Base-by-base conservation (phyloP, 2,113 vertebrate genomes). In the Brachypteracias leptosomus region DNA sequence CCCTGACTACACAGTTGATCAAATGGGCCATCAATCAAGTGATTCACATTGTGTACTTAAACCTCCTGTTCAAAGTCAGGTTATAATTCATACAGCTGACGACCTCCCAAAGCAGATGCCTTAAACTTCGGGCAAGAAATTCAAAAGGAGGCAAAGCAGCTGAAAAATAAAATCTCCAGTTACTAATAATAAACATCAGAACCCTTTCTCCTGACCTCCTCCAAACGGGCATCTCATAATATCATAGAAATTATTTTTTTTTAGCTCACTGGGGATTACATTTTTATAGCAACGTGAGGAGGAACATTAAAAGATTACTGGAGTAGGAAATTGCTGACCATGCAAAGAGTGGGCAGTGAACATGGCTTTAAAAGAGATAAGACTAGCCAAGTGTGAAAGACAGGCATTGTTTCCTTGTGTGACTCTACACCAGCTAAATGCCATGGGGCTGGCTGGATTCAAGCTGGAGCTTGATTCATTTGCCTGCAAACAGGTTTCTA, bases 41-140 rank as follows among this genome's bases (percentile, higher is more conserved):
- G 75, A 78, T 87, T 96, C 85, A 86, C 75, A 84, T 84, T 84
- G 89, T 90, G 80, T 97, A 89, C 79, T 93, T 93, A 94, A 93
- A 75, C 49, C 44, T 92, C 91, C 57, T 87, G 72, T 31, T 88
- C 83, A 81, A 95, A 94, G 90, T 72, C 68, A 86, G 68, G 44
- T 71, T 93, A 58, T 93, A 92, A 95, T 92, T 93, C 76, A 90
- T 66, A 72, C 5, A 63, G n/a, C 83, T 78, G 76, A 84, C 1
- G 12, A 89, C 61, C 44, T 94, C 82, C 65, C 57, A 81, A 52
- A 84, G 57, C 63, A 92, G 19, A 52, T 71, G n/a, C 46, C 33
- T 86, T 83, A 70, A 82, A 70, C 36, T 93, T 82, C 80, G 83
- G 35, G 33, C 16, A 74, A 74, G 55, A 91, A 33, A 55, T 81